Percentiles rank a stretch among this genome's conserved stretches.
Conservation (phyloP, 2,888 invertebrate genomes). For the Drosophila koepferae region DNA sequence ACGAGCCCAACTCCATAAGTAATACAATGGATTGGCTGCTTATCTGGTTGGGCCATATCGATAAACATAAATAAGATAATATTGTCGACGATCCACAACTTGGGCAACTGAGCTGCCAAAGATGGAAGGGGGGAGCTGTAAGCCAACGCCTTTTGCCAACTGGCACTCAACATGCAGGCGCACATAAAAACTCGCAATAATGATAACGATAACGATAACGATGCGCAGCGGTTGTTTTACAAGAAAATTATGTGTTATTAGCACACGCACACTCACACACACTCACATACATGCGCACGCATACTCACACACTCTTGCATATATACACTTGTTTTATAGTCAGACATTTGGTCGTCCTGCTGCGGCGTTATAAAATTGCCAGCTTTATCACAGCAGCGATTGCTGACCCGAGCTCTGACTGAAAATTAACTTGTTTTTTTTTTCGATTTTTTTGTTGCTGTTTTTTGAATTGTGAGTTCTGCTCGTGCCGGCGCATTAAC, state of each 20-base stretch:
- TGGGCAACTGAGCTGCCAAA: slow-evolving; percentile 34
- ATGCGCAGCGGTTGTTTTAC: slow-evolving; percentile 82
- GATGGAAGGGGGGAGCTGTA: neutral
- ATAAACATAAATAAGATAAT: slow-evolving; percentile 79
- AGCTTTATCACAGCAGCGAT: slow-evolving; percentile 70
- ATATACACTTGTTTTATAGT: slow-evolving; percentile 63
- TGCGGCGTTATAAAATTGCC: slow-evolving; percentile 75
- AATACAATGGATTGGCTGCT: slow-evolving; percentile 54
- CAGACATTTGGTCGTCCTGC: slow-evolving; percentile 70
- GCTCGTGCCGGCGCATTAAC: slow-evolving; percentile 70
- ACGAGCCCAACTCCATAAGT: slow-evolving; percentile 63
- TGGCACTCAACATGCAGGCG: slow-evolving; percentile 74
- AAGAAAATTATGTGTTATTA: slow-evolving; percentile 80
- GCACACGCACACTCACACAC: slow-evolving; percentile 50
- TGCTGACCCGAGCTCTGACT: slow-evolving; percentile 19
- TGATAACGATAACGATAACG: slow-evolving; percentile 79
- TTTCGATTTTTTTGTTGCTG: slow-evolving; percentile 21
- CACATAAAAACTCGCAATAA: slow-evolving; percentile 78
- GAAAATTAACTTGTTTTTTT: slow-evolving; percentile 75
- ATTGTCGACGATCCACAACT: slow-evolving; percentile 61
- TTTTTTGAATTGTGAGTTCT: slow-evolving; percentile 80
- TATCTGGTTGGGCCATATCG: slow-evolving; percentile 73
- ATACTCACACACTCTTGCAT: slow-evolving; percentile 6
- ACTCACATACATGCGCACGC: slow-evolving; percentile 5
- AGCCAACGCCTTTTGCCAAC: slow-evolving; percentile 59